Base-by-base conservation (phyloP, 2,888 invertebrate genomes). In the Magallana nippona region DNA sequence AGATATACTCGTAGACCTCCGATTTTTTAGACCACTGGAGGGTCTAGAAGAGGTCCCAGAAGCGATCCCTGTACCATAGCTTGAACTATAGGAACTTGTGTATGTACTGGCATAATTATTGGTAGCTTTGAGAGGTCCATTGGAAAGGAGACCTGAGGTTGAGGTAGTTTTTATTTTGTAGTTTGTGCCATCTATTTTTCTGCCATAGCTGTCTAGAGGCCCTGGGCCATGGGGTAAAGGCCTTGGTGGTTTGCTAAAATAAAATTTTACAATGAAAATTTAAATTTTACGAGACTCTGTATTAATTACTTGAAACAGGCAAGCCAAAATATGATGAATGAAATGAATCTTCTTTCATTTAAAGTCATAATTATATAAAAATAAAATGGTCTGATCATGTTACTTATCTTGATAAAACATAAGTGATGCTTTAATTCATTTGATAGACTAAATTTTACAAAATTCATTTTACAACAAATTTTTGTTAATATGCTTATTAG, bases 211-310 rank as follows among this genome's bases (percentile, higher is more conserved):
- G 85, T 91, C 91, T 71, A 92, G 83, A 2, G 92, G 92, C 10
- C 92, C 92, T 57, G 91, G 90, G 0, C 91, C 91, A 78, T 82
- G 27, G 2, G 92, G 92, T 56, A 92, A 83, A 78, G 90, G 88
- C 56, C 92, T 71, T 17, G 60, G 60, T 15, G 71, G 71, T 71
- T 71, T 71, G 22, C 71, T 71, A 71, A n/a, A 17, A 19, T 19
- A 60, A 8, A n/a, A n/a, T n/a, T 60, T 60, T n/a, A 60, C 0
- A 32, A 71, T 11, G 15, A 71, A n/a, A 63, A 71, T 5, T 44
- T 8, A 8, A 44, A 44, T 44, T 0, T 44, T 44, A 44, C 0
- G 44, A 44, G 5, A 44, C 44, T 44, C 44, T 8, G 44, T 5
- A 44, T 44, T 10, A 44, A 8, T 44, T 8, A 44, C 44, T 44